A percentile compares a stretch with the other conserved stretches of the same genome.
Conservation (phyloP, 2,113 vertebrate genomes). For the Rhea americana region DNA sequence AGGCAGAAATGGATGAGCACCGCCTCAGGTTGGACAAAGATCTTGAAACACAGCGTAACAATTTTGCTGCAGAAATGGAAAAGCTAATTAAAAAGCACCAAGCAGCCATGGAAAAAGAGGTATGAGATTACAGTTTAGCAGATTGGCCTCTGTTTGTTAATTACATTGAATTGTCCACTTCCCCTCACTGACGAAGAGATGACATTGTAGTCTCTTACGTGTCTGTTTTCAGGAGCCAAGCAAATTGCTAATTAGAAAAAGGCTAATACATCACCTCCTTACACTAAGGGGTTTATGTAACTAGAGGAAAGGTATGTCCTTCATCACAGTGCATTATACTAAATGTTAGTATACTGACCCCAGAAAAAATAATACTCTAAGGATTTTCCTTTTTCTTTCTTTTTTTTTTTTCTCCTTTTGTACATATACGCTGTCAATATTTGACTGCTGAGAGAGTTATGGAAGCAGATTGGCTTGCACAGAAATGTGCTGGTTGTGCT, state of each 20-base stretch:
- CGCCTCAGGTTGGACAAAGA: conserved; percentile 97
- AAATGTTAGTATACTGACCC: neutral
- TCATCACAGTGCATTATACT: neutral
- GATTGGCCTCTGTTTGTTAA: conserved; percentile 11
- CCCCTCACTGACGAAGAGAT: conserved; percentile 16
- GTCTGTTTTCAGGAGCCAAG: conserved; percentile 48
- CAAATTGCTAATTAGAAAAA: conserved; percentile 42
- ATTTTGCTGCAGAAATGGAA: conserved; percentile 96
- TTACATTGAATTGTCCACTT: neutral
- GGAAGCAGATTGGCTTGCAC: conserved; percentile 7
- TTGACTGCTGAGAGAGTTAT: neutral
- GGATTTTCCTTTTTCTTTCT: neutral
- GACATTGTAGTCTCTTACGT: conserved; percentile 32
- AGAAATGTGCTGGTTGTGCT: neutral
- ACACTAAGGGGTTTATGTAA: conserved; percentile 51
- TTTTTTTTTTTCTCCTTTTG: neutral
- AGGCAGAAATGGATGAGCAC: conserved; percentile 98
- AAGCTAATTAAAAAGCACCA: conserved; percentile 98
- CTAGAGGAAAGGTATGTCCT: conserved; percentile 38
- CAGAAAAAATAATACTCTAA: neutral
- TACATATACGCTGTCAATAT: neutral
- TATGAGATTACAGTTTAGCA: conserved; percentile 59
- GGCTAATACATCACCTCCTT: conserved; percentile 27
- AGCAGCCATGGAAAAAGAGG: conserved; percentile 97
- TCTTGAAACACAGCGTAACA: conserved; percentile 95